A percentile compares a stretch with the other conserved stretches of the same genome.
Conservation (phyloP, 2,797 vertebrate species). For the Anas flavirostris region DNA sequence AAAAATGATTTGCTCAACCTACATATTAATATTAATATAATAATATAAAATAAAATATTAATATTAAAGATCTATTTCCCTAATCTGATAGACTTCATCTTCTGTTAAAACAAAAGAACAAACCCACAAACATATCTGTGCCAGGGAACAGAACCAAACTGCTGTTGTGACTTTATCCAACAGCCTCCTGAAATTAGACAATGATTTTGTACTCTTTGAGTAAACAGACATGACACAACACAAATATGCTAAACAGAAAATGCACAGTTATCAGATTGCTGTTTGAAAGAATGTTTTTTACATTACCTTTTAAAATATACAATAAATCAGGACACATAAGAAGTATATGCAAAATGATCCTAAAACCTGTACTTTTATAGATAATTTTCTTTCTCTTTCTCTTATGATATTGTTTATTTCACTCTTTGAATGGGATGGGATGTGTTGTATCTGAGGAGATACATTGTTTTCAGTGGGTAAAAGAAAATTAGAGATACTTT, state of each 20-base stretch:
- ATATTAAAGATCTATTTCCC: constrained; percentile 26
- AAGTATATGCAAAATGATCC: not conserved
- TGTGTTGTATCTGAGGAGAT: not conserved
- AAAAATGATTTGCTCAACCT: constrained; percentile 14
- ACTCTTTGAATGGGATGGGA: not conserved
- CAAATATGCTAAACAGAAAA: not conserved
- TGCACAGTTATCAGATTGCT: not conserved
- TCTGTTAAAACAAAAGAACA: not conserved
- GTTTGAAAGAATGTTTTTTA: not conserved
- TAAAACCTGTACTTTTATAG: not conserved
- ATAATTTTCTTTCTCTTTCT: not conserved
- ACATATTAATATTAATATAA: not conserved
- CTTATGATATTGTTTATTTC: not conserved
- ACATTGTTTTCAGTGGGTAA: not conserved
- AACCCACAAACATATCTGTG: not conserved
- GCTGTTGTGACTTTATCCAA: not conserved
- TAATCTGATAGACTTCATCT: not conserved
- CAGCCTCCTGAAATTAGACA: not conserved
- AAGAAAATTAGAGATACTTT: not conserved
- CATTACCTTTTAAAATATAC: not conserved
- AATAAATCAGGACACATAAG: not conserved
- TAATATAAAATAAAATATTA: not conserved
- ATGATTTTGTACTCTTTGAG: not conserved
- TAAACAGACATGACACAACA: not conserved
- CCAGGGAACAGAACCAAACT: not conserved